phyloP scores from a whole-genome alignment of 1,140 invertebrate species.

The Tetranychus cinnabarinus region DNA sequence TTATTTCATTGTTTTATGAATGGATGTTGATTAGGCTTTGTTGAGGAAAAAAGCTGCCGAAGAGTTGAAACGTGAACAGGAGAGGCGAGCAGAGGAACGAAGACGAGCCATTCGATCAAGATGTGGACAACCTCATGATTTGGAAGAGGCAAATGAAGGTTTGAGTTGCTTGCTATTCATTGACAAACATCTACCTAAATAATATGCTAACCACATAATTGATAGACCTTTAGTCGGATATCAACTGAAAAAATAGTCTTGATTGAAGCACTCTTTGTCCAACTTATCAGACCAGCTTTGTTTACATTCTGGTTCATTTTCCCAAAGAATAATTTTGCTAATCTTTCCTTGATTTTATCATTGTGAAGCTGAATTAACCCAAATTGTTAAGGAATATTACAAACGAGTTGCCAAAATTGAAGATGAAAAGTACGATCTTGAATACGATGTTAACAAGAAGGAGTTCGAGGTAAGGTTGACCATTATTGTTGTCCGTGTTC shows the following conservation, averaged over 20 bases:
- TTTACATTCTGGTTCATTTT: neutral
- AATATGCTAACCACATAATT: neutral
- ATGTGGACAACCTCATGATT: conserved; percentile 64
- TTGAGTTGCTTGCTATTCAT: conserved; percentile 4
- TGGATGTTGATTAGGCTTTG: conserved; percentile 31
- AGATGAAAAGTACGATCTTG: conserved; percentile 96
- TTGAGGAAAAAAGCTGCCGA: conserved; percentile 99
- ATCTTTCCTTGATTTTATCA: neutral
- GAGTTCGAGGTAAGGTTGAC: conserved; percentile 64
- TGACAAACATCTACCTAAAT: neutral
- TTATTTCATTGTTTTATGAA: neutral
- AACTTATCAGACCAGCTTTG: neutral
- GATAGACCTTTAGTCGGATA: neutral
- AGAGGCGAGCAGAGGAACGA: conserved; percentile 89
- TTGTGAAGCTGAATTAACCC: conserved; percentile 69
- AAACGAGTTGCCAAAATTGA: conserved; percentile 67
- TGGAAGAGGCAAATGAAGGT: conserved; percentile 74
- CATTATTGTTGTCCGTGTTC: neutral
- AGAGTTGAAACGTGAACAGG: conserved; percentile 97
- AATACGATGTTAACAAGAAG: conserved; percentile 79
- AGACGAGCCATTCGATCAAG: conserved; percentile 88
- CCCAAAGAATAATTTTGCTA: neutral
- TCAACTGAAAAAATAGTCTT: neutral
- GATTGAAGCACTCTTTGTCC: neutral
- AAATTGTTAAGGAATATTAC: conserved; percentile 84